Base-by-base conservation (phyloP, 2,797 vertebrate genomes). In the Prunella strophiata region DNA sequence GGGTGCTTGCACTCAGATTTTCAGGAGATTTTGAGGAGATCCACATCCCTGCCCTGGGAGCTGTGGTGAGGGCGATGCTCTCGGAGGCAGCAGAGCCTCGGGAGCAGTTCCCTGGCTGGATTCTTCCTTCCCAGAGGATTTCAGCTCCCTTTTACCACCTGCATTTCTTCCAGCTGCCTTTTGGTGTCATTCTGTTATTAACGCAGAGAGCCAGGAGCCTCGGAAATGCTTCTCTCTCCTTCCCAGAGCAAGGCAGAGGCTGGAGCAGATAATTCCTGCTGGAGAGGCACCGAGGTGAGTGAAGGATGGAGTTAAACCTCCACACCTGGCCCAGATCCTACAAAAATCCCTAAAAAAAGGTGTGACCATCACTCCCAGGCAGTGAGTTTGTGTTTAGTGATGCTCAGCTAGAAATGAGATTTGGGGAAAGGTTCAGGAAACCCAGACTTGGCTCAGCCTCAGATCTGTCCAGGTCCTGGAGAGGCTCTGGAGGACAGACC, bases 171-270 rank as follows among this genome's bases (percentile, higher is more conserved):
- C 80, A 51, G 91, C 72, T 92, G 97, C 97, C 98, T 98, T 98
- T 97, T 97, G 97, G 97, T 97, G 97, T 98, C 98, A 95, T 98
- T 96, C 97, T 98, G 85, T 94, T 96, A 97, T 97, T 98, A 97
- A 95, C 87, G 88, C 96, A 96, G 68, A 93, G 77, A 95, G 54
- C 6, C 1, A n/a, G 59, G 29, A 76, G 42, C 18, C 19, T 51
- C 1, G 0, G 34, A 50, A 59, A 55, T 18, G 51, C 48, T 74
- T 27, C 70, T 43, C 14, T 27, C 29, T 20, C 19, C n/a, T 67
- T 52, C 16, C 29, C 42, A 23, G 52, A 50, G 65, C 29, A 32
- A 45, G 40, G 29, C 66, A 40, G 50, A 38, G 11, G 11, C 27
- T 26, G 40, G 30, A 81, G 67, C 34, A 19, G 54, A 16, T 1